Base-by-base conservation (phyloP, 2,797 vertebrate species). In the Lagodon rhomboides region DNA sequence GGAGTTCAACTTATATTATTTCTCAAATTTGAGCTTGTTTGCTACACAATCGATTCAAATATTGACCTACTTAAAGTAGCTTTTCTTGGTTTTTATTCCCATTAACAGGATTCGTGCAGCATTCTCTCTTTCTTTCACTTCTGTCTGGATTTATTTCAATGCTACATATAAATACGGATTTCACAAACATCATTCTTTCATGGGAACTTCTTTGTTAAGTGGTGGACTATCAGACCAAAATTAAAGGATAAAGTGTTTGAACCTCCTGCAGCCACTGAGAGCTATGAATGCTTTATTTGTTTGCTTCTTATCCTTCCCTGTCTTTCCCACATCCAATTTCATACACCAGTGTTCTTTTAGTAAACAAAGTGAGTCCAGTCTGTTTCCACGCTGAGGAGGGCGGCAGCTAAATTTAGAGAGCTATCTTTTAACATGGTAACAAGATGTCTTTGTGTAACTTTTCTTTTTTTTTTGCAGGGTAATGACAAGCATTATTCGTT, bases 361-460 rank as follows among this genome's bases (percentile, higher is more conserved):
- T 67, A 60, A 60, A 68, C 25, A 75, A 72, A 73, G 25, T 20
- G n/a, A 62, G 17, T 27, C 12, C 20, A 22, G 44, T 67, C 61
- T 73, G 23, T 58, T 56, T 46, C 38, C 23, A 65, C 12, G 54
- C 44, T 58, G 15, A 38, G 12, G 30, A 43, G 75, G 50, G 54
- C 1, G 15, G 41, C 13, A 62, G 53, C 79, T 88, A 83, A 73
- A 85, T 85, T 85, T 87, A 85, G 85, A 83, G 54, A 41, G 41
- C 56, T 74, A 59, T 66, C 75, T 61, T 77, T 61, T 38, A 41
- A 79, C 53, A 60, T 34, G 20, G 60, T 67, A 70, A 68, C 12
- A 75, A 70, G 38, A 65, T 10, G 47, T 61, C 60, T 79, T 66
- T 64, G 51, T 65, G 17, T 55, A 50, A 25, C 17, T 18, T 79